phyloP scores from a whole-genome alignment of 1,140 invertebrate genomes.

The Heliconius nattereri region DNA sequence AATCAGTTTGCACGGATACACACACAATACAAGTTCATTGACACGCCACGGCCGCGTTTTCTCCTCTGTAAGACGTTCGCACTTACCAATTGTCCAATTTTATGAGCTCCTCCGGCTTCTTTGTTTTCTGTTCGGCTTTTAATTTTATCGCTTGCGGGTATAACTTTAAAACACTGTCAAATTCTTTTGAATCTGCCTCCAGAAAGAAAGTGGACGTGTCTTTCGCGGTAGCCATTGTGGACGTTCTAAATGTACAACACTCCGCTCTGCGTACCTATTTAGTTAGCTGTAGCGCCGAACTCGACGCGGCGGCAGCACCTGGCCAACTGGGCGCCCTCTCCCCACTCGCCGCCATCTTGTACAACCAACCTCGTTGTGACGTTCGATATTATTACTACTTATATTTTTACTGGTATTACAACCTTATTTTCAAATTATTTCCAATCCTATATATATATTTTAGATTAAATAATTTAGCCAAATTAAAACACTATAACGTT shows the following conservation, averaged over 20 bases:
- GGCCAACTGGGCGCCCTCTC: conserved; percentile 79
- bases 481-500: neutral
- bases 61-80: conserved; percentile 76
- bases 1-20: conserved; percentile 83
- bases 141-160: conserved; percentile 93
- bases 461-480: neutral
- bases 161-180: conserved; percentile 92
- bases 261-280: conserved; percentile 77
- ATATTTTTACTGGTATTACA: conserved; percentile 43
- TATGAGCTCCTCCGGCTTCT: conserved; percentile 95
- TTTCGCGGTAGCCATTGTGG: conserved; percentile 91
- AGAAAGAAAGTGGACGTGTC: conserved; percentile 95
- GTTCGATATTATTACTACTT: conserved; percentile 77
- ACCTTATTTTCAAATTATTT: neutral
- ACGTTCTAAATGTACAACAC: conserved; percentile 82
- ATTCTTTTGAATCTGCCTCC: conserved; percentile 92
- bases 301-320: conserved; percentile 81
- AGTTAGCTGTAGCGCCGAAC: conserved; percentile 81
- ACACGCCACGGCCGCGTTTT: conserved; percentile 82
- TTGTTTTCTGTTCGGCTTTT: conserved; percentile 92
- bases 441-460: neutral
- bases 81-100: conserved; percentile 97
- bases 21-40: conserved; percentile 83
- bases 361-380: conserved; percentile 72
- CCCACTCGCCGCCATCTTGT: conserved; percentile 79